Evolutionary conservation across 2,797 vertebrate species (phyloP).

Genomic region (Odontamblyopus lacepedii): DNA sequence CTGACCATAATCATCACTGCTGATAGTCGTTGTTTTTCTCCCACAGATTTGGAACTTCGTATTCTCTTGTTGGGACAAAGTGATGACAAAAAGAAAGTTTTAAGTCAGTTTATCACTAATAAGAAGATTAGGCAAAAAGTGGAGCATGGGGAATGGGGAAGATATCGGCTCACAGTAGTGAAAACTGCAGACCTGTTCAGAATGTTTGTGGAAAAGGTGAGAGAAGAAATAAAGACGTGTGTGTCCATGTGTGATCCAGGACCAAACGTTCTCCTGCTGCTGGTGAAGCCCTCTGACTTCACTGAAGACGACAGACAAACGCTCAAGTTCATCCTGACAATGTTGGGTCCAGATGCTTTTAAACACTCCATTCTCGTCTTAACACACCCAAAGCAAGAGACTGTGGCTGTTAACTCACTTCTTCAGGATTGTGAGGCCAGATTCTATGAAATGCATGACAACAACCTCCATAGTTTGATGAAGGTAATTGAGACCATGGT

Average conservation of each 20-base stretch:
- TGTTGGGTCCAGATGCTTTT: constrained; percentile 29
- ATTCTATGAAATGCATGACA: not conserved
- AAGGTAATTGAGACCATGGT: not conserved
- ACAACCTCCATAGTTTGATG: not conserved
- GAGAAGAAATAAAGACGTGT: too few species aligned
- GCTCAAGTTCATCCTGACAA: constrained; percentile 27
- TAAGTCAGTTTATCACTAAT: not conserved
- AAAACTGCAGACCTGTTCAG: constrained; percentile 3
- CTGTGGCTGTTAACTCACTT: not conserved
- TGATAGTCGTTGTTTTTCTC: not conserved
- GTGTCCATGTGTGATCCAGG: not conserved
- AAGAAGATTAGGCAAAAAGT: not conserved
- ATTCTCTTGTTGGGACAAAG: constrained; percentile 3
- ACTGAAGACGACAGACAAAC: constrained; percentile 18
- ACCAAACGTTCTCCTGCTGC: constrained; percentile 43
- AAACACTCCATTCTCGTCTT: constrained; percentile 24
- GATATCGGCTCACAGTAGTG: not conserved
- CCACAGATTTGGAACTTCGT: not conserved
- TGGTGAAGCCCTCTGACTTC: constrained; percentile 36
- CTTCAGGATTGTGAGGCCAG: not conserved
- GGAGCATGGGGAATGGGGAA: not conserved
- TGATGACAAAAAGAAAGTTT: not conserved
- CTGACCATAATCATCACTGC: not conserved
- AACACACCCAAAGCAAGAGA: not conserved
- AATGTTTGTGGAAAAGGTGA: too few species aligned